Base-by-base conservation (phyloP, 2,888 invertebrate species). In the Cerastis leucographa region DNA sequence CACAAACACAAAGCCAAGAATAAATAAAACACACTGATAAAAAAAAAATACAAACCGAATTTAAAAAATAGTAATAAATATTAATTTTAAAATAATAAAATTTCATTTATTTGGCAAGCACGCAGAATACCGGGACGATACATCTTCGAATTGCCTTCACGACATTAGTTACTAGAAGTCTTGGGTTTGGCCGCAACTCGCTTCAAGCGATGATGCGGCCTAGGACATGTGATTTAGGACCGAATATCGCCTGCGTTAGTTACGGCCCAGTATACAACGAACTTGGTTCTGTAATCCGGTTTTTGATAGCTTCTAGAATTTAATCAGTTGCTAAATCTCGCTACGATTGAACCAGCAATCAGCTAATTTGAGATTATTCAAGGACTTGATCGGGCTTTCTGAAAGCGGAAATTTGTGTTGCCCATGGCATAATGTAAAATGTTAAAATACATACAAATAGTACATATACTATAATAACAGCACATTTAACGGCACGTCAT, bases 401-500 rank as follows among this genome's bases (percentile, higher is more conserved):
- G 42, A 65, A 78, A 78, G 49, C 59, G 25, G 25, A 19, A 14
- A 12, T 51, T 42, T 61, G 19, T 44, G 8, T 66, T 49, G 66
- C 35, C 49, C 56, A 46, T 66, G 65, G 42, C 46, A 65, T 54
- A 49, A 64, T 65, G 22, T 68, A 42, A n/a, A n/a, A n/a, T n/a
- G n/a, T 61, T 42, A 29, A 61, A 68, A 80, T 51, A 82, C 25
- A 73, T 74, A 81, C 3, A 73, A 65, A 64, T 51, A 68, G 46
- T 25, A 84, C 44, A 71, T 78, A 80, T 17, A 67, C 5, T 75
- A 75, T 42, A 65, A 71, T 46, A 68, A 68, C 35, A 86, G 66
- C 84, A 86, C 84, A 83, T 75, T 72, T 44, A 83, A 78, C 78
- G 83, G 29, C 71, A 83, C 29, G 61, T 61, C 83, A 84, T 84